Evolutionary conservation across 2,888 invertebrate genomes (phyloP).

Genomic region (Amorpha juglandis): DNA sequence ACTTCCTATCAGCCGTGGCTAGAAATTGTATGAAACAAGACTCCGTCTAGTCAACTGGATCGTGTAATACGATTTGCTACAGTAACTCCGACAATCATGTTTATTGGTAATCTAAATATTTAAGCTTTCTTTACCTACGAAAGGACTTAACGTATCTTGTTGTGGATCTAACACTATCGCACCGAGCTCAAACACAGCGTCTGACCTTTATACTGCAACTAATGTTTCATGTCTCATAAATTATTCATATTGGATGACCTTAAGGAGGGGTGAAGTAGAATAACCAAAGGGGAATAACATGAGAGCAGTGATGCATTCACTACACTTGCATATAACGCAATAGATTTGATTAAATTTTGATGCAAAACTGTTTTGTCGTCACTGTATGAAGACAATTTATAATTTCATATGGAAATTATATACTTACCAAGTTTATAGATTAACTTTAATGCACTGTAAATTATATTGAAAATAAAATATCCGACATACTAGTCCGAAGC

Average conservation of each 20-base stretch:
- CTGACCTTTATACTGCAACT: conserved; percentile 27
- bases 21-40: conserved; percentile 57
- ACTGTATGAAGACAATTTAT: neutral
- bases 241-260: conserved; percentile 31
- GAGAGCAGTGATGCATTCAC: conserved; percentile 11
- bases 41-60: conserved; percentile 33
- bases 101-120: conserved; percentile 1
- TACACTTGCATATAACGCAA: neutral
- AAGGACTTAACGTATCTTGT: neutral
- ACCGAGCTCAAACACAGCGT: conserved; percentile 19
- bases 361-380: neutral
- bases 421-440: no score
- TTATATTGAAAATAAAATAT: no score
- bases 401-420: neutral
- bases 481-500: neutral
- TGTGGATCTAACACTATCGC: conserved; percentile 1
- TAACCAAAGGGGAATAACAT: conserved; percentile 19
- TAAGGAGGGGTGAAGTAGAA: conserved; percentile 27
- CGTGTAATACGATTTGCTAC: conserved; percentile 9
- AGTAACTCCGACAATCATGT: neutral
- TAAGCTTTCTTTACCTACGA: conserved; percentile 3
- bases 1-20: conserved; percentile 63
- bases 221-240: conserved; percentile 31
- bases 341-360: neutral
- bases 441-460: no score